Base-by-base conservation (phyloP, 2,888 invertebrate genomes). In the Bugulina stolonifera region DNA sequence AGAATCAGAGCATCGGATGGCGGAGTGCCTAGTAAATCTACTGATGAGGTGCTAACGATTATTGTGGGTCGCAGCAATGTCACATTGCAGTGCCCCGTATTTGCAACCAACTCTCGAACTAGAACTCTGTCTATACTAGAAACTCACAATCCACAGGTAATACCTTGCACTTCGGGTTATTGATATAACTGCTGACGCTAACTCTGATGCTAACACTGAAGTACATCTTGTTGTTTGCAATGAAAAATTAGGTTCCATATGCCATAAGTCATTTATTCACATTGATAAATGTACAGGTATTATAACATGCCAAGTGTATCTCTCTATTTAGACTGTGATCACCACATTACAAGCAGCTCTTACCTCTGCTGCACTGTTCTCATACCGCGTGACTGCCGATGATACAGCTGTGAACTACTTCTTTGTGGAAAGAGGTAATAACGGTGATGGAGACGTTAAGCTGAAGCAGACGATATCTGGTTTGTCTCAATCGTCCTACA, bases 71-170 rank as follows among this genome's bases (percentile, higher is more conserved):
- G 18, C 5, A 18, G 18, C 18, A 27, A 27, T 10, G 32, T 10
- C 64, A 22, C 64, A 14, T 3, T 25, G 22, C 29, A 64, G 32
- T 64, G 64, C 32, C 64, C 64, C n/a, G 64, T 64, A 32, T 64
- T 64, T 64, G 64, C 64, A 29, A 3, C 64, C 3, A 27, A n/a
- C 32, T 64, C 64, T 64, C 64, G 22, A 2, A 64, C 25, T 27
- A 64, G 32, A 64, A 32, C 64, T n/a, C 29, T 64, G 32, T 29
- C 64, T 32, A 64, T 64, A 32, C 64, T 64, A n/a, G 64, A 64
- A 64, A 64, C 64, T 14, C 64, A 64, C 27, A 32, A 64, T 64
- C 64, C 64, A 29, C 64, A 64, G 32, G 64, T 64, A 64, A n/a
- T n/a, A n/a, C n/a, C n/a, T n/a, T n/a, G n/a, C n/a, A n/a, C n/a